Evolutionary conservation across 2,797 vertebrate genomes (phyloP).

Genomic region (Sebastes cheni): DNA sequence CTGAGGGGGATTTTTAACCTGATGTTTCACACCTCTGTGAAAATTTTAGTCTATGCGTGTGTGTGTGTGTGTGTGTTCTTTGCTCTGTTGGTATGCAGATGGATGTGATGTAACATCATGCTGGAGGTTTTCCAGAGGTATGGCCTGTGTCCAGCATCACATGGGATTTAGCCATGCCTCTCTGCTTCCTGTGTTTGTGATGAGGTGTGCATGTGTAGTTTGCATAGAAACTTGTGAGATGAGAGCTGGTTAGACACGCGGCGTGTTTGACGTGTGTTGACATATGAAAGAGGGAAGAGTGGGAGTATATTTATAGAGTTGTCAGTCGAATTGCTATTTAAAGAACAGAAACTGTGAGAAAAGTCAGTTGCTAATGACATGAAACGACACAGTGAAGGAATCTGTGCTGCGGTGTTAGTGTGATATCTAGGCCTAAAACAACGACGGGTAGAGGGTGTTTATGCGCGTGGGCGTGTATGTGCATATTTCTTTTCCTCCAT

Average conservation of each 20-base stretch:
- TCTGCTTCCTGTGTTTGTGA: conserved; percentile 22
- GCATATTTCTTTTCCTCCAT: conserved; percentile 34
- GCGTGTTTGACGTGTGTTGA: conserved; percentile 23
- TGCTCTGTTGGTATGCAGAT: neutral
- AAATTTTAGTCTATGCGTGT: neutral
- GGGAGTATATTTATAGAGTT: conserved; percentile 39
- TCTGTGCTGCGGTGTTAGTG: neutral
- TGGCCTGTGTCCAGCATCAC: conserved; percentile 32
- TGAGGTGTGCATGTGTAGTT: neutral
- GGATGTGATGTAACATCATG: conserved; percentile 37
- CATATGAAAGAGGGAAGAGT: conserved; percentile 26
- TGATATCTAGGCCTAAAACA: conserved; percentile 1
- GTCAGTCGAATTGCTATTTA: conserved; percentile 44
- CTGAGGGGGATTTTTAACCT: neutral
- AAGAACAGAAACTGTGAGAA: conserved; percentile 30
- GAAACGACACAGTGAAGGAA: conserved; percentile 2
- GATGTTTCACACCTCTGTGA: neutral
- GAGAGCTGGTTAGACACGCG: neutral
- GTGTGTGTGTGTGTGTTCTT: neutral
- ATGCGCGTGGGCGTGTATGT: conserved; percentile 28
- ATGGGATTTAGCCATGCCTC: conserved; percentile 7
- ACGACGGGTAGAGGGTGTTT: conserved; percentile 1
- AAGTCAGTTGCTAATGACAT: conserved; percentile 14
- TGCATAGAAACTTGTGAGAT: neutral
- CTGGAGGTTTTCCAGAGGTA: conserved; percentile 44